Evolutionary conservation across 2,797 vertebrate genomes (phyloP).

Genomic region (Alcedo quadribrachys): DNA sequence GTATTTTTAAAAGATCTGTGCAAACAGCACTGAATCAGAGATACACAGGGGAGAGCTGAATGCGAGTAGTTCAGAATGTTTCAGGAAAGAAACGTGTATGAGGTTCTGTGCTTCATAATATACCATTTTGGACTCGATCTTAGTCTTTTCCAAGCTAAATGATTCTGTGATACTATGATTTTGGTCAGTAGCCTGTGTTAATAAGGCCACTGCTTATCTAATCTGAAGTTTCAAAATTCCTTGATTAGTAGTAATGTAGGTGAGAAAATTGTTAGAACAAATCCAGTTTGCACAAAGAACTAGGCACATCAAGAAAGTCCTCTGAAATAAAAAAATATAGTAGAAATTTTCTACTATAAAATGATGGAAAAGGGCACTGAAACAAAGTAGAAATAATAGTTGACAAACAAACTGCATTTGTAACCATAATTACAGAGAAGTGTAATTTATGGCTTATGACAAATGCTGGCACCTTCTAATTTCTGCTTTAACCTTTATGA

Average conservation of each 20-base stretch:
- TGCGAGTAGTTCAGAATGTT: neutral
- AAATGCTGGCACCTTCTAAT: neutral
- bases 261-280: neutral
- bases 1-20: neutral
- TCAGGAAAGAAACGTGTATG: neutral
- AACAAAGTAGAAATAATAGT: neutral
- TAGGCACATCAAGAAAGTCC: neutral
- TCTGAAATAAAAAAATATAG: neutral
- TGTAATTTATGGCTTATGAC: neutral
- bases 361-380: neutral
- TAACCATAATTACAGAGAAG: neutral
- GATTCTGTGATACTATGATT: neutral
- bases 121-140: neutral
- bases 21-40: neutral
- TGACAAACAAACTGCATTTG: neutral
- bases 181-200: neutral
- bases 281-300: neutral
- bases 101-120: neutral
- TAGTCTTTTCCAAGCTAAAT: neutral
- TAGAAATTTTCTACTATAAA: neutral
- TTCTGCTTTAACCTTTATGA: neutral
- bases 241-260: neutral
- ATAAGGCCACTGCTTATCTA: neutral
- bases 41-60: accelerated
- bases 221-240: neutral